These are phyloP conservation scores for Theropithecus gelada DNA, from an alignment of 2,113 vertebrate species.

Conservation along the genomic window DNA sequence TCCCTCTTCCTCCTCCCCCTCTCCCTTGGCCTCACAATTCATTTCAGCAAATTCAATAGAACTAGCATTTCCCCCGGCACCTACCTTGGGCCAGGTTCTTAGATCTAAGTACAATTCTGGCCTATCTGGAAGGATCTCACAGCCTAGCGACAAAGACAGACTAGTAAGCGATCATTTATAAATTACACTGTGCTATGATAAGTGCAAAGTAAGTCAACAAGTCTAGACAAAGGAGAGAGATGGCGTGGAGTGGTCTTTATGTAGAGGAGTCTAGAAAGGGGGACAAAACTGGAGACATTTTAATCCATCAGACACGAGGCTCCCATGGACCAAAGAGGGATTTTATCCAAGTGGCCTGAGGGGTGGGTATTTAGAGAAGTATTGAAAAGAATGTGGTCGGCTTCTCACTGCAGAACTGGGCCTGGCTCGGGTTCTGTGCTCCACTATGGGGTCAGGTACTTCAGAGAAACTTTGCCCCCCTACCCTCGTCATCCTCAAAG, in stretches of 20 bases:
- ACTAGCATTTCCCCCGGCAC: not conserved
- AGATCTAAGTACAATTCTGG: not conserved
- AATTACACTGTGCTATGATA: not conserved
- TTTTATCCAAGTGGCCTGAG: not conserved
- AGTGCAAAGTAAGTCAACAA: not conserved
- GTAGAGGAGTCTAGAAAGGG: not conserved
- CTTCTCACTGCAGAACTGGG: not conserved
- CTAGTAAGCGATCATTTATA: not conserved
- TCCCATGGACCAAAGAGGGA: not conserved
- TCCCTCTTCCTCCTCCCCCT: not conserved
- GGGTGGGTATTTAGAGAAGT: not conserved
- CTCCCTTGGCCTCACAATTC: not conserved
- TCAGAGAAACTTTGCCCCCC: not conserved
- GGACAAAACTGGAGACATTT: not conserved
- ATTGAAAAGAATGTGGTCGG: not conserved
- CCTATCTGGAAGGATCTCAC: not conserved
- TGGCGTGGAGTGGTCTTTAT: not conserved
- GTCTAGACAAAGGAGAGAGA: not conserved
- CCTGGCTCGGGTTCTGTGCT: not conserved
- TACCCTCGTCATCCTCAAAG: not conserved
- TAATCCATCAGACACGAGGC: not conserved
- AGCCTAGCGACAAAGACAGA: not conserved
- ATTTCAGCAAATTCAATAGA: not conserved
- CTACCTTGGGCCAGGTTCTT: not conserved
- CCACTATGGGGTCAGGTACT: not conserved